These are phyloP conservation scores for Chelon labrosus DNA, from an alignment of 2,797 vertebrate species.

Conservation along the genomic window DNA sequence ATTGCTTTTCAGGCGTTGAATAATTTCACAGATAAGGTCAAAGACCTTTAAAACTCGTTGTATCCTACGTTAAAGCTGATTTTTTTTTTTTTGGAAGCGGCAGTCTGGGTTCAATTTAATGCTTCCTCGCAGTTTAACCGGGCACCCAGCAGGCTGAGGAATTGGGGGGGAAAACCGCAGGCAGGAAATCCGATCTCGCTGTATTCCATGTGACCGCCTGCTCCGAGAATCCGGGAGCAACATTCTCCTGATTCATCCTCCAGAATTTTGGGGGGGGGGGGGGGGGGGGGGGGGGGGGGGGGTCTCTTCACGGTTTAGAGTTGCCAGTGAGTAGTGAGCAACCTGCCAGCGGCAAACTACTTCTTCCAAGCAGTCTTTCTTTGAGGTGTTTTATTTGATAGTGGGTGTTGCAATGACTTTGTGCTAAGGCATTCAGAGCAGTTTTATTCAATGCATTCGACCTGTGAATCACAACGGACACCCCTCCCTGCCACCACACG, in stretches of 20 bases:
- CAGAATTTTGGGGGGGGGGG: conserved; percentile 33
- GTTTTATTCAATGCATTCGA: conserved; percentile 14
- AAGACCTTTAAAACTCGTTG: conserved; percentile 38
- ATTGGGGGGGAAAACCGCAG: conserved; percentile 47
- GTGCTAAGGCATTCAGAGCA: conserved; percentile 14
- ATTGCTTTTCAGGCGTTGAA: conserved; percentile 23
- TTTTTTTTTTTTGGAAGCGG: conserved; percentile 30
- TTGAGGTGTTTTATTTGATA: conserved; percentile 8
- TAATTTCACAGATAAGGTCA: conserved; percentile 37
- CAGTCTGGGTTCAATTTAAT: conserved; percentile 79
- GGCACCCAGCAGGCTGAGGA: conserved; percentile 65
- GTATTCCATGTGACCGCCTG: conserved; percentile 76
- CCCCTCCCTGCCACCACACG: conserved; percentile 4
- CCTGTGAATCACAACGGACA: conserved; percentile 24
- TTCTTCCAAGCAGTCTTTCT: background rate
- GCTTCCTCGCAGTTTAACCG: conserved; percentile 71
- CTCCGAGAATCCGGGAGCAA: conserved; percentile 71
- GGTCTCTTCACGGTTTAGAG: conserved; percentile 41
- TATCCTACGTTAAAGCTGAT: conserved; percentile 42
- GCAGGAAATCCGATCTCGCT: conserved; percentile 79
- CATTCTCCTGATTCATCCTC: conserved; percentile 77
- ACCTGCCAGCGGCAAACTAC: conserved; percentile 6
- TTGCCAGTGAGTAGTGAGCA: conserved; percentile 41
- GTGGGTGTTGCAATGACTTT: conserved; percentile 37
- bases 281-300: conserved; percentile 21